Evolutionary conservation across 2,797 vertebrate genomes (phyloP), one percentile per base, ranked within the genome.

Genomic region (Pteronotus mesoamericanus): DNA sequence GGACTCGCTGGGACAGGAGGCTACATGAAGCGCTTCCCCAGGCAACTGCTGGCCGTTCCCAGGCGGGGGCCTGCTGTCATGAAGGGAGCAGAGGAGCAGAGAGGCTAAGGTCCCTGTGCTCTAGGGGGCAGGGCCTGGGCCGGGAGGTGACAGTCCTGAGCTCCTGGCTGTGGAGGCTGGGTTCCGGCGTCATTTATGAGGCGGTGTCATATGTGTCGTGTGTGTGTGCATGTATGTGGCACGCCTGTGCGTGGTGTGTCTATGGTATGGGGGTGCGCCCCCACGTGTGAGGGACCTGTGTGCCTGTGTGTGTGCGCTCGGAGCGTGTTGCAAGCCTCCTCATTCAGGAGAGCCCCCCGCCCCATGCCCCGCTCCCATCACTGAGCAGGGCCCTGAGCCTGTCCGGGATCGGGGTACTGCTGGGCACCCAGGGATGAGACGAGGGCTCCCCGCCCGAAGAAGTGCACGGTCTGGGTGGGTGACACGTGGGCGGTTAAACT

Each of bases 11-110:
- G 88, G 61, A 26, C 2, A 4, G n/a, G 55, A 6, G n/a, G 66
- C 16, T 12, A 19, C 3, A 0, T 4, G 21, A 34, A 0, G 4
- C 29, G 14, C 53, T 37, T 80, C 0, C 0, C 46, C 9, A 1
- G 29, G 3, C 12, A 6, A 61, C 90, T 39, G 46, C 46, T 57
- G 21, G 11, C 11, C 55, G 2, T 37, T 61, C 51, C 26, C 0
- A 9, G 32, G 21, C 21, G 12, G n/a, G 39, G 7, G 11, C 2
- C 12, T n/a, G n/a, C n/a, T n/a, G n/a, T n/a, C n/a, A 37, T 51
- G 64, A 39, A 21, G 86, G 61, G 32, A 21, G n/a, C 42, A 2
- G 18, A 32, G 55, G 55, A 34, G 39, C 15, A 22, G 48, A 39
- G 18, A 32, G 46, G 46, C 12, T 2, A 37, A 3, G 68, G 18